Evolutionary conservation across 2,797 vertebrate species (phyloP).

Genomic region (Malacoctenus gilli): DNA sequence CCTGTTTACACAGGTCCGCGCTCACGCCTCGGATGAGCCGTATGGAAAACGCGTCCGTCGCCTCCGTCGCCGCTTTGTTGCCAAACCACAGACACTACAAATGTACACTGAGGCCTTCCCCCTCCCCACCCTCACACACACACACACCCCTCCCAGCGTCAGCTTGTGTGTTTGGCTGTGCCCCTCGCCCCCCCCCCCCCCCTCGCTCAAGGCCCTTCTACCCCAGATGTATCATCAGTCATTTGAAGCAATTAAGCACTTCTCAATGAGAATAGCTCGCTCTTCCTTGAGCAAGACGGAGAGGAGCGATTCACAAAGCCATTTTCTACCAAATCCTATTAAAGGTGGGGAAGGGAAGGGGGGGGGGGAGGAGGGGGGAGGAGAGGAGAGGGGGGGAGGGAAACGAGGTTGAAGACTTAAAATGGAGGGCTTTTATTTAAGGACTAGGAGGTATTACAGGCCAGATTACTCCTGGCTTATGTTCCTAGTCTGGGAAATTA

Average conservation of each 20-base stretch:
- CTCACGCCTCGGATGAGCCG: constrained; percentile 47
- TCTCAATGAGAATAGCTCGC: constrained; percentile 80
- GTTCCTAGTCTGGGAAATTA: constrained; percentile 86
- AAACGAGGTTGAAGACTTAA: constrained; percentile 80
- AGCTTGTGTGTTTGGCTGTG: constrained; percentile 71
- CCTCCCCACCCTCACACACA: not conserved
- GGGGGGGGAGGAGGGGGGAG: constrained; percentile 23
- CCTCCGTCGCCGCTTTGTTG: constrained; percentile 51
- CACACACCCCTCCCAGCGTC: constrained; percentile 40
- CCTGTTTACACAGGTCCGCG: constrained; percentile 43
- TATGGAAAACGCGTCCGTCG: constrained; percentile 34
- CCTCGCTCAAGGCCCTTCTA: constrained; percentile 77
- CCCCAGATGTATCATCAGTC: constrained; percentile 82
- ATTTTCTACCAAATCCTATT: constrained; percentile 88
- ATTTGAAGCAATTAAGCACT: constrained; percentile 88
- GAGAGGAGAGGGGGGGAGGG: constrained; percentile 16
- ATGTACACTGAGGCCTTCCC: not conserved
- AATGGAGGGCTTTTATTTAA: constrained; percentile 88
- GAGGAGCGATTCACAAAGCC: constrained; percentile 83
- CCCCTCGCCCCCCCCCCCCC: no score
- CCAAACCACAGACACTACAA: constrained; percentile 16
- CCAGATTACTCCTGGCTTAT: constrained; percentile 86
- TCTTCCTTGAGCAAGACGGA: constrained; percentile 83
- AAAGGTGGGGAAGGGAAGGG: constrained; percentile 75
- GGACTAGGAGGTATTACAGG: constrained; percentile 86